These are phyloP conservation scores for Notodromas monacha DNA, from an alignment of 2,888 invertebrate genomes.

Conservation along the genomic window DNA sequence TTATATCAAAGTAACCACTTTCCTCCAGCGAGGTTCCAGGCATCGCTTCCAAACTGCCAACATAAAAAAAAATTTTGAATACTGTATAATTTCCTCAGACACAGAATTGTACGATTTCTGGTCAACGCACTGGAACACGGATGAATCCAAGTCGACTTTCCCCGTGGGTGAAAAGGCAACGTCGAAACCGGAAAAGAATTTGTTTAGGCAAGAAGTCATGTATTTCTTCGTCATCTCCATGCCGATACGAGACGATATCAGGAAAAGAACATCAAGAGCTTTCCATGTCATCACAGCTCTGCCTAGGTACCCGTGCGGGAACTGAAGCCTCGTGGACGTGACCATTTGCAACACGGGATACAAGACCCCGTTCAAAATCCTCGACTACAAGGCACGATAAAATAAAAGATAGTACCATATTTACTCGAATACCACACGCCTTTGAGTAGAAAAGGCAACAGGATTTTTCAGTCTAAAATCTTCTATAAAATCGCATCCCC, in stretches of 20 bases:
- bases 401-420: neutral
- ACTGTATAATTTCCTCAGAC: no score
- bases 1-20: neutral
- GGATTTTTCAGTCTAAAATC: neutral
- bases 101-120: no score
- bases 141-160: no score
- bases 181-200: no score
- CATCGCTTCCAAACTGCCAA: no score
- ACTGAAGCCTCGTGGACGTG: conserved; percentile 39
- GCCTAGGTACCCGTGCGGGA: conserved; percentile 43
- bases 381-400: conserved; percentile 28
- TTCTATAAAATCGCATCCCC: neutral
- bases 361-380: conserved; percentile 44
- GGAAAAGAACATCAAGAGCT: conserved; percentile 42
- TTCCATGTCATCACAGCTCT: conserved; percentile 43
- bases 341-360: conserved; percentile 46
- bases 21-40: no score
- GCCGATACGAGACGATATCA: conserved; percentile 21
- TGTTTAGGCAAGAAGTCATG: no score
- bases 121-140: no score
- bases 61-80: no score
- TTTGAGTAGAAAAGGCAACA: no score
- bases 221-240: conserved; percentile 18
- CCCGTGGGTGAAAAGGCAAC: no score
- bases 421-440: no score